phyloP scores from a whole-genome alignment of 2,113 vertebrate species.

The Xiphophorus hellerii region DNA sequence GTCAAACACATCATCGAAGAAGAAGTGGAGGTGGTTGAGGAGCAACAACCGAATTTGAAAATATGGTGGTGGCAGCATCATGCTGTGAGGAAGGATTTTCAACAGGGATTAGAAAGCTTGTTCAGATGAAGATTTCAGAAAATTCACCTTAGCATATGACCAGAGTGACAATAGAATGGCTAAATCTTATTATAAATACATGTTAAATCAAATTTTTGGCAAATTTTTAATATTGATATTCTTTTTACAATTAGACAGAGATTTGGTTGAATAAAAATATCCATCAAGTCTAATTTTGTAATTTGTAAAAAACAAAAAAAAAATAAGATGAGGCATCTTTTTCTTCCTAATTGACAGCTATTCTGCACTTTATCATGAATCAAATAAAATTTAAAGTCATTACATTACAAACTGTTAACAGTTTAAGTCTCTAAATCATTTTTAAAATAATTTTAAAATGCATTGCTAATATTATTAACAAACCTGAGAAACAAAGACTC shows the following conservation, averaged over 20 bases:
- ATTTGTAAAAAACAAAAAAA: too few species aligned
- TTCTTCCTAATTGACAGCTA: not conserved
- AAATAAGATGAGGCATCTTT: not conserved
- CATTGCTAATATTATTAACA: not conserved
- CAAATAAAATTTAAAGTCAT: not conserved
- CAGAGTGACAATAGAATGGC: too few species aligned
- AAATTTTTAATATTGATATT: too few species aligned
- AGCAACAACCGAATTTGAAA: too few species aligned
- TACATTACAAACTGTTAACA: not conserved
- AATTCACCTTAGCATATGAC: not conserved
- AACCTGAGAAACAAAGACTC: not conserved
- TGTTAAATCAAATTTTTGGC: too few species aligned
- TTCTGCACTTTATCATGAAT: not conserved
- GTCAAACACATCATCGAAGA: too few species aligned
- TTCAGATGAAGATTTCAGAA: not conserved
- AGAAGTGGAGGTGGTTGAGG: too few species aligned
- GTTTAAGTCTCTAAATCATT: not conserved
- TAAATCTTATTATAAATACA: too few species aligned
- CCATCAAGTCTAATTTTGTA: not conserved
- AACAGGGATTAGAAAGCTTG: not conserved
- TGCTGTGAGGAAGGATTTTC: not conserved
- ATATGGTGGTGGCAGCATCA: not conserved
- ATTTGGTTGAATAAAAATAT: too few species aligned
- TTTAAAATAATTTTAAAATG: not conserved
- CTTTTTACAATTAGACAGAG: too few species aligned